phyloP scores from a whole-genome alignment of 1,140 invertebrate genomes.

The Ruditapes philippinarum region DNA sequence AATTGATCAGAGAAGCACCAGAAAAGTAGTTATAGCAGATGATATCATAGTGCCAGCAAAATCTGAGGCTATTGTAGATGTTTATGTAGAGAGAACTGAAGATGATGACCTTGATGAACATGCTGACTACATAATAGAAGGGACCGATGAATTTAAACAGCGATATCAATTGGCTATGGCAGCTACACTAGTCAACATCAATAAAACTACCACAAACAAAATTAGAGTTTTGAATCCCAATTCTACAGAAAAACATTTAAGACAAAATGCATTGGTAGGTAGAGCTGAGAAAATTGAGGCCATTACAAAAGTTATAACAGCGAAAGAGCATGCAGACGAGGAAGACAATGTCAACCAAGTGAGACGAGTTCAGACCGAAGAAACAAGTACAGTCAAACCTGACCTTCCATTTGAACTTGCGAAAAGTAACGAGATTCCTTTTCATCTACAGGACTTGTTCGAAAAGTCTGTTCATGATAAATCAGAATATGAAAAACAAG shows the following conservation, averaged over 20 bases:
- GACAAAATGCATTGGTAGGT: background rate
- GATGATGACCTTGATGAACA: background rate
- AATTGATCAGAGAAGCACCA: background rate
- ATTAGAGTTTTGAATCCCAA: slow-evolving; percentile 24
- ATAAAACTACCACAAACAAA: too few species aligned
- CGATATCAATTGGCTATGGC: background rate
- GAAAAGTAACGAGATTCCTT: too few species aligned
- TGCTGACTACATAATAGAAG: background rate
- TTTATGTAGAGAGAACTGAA: slow-evolving; percentile 14
- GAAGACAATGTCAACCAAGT: background rate
- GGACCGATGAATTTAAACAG: slow-evolving; percentile 7
- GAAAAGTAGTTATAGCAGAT: slow-evolving; percentile 32
- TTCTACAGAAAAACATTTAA: background rate
- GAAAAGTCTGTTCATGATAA: background rate
- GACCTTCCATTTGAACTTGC: background rate
- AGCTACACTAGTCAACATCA: too few species aligned
- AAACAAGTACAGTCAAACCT: background rate
- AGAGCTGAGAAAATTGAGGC: background rate
- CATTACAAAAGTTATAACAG: background rate
- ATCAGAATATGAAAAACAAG: background rate
- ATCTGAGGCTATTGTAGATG: slow-evolving; percentile 4
- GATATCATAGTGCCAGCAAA: background rate
- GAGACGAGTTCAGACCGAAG: too few species aligned
- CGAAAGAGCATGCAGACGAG: background rate
- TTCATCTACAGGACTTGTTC: too few species aligned